Evolutionary conservation across 2,888 invertebrate genomes (phyloP), one percentile per base, ranked within the genome.

Genomic region (Malthinus seriepunctatus): DNA sequence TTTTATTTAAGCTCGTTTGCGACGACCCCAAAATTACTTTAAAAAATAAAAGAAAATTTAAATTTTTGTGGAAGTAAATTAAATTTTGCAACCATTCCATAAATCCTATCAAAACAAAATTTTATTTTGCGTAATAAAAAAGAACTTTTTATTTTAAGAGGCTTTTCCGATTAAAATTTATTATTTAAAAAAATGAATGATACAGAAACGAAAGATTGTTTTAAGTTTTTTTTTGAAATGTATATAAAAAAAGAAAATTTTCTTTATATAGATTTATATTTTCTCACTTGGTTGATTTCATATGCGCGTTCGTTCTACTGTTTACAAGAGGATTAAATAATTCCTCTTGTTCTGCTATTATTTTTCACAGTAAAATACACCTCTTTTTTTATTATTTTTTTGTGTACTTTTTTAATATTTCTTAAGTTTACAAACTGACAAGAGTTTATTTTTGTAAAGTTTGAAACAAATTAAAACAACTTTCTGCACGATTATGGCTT

Each of bases 271-370:
- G 52, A 56, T 60, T 60, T 51, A 60, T 56, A 51, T 60, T 60
- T 51, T 60, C 42, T 23, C 45, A 51, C 56, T 60, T 49, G 56
- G 55, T 8, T 49, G 60, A 56, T 56, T 56, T 56, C 47, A 46
- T 60, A 51, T 51, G 49, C 56, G 55, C 55, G 54, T 60, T 60
- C 55, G 37, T 44, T 55, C 56, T 51, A 34, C 56, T 45, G 56
- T 60, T 60, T 23, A 23, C 23, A 60, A 60, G 60, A 60, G 60
- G 60, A 60, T 60, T 60, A 60, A 51, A 49, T 37, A 60, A 54
- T 60, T 60, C 34, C 38, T 33, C 55, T 54, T 60, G 54, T 55
- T 51, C 15, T 14, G n/a, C 23, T 38, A 38, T 38, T 11, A 8
- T 38, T 14, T 38, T 38, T 38, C 14, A 42, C 15, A 42, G 4